phyloP scores from a whole-genome alignment of 2,888 invertebrate species.

The Platycnemis pennipes region DNA sequence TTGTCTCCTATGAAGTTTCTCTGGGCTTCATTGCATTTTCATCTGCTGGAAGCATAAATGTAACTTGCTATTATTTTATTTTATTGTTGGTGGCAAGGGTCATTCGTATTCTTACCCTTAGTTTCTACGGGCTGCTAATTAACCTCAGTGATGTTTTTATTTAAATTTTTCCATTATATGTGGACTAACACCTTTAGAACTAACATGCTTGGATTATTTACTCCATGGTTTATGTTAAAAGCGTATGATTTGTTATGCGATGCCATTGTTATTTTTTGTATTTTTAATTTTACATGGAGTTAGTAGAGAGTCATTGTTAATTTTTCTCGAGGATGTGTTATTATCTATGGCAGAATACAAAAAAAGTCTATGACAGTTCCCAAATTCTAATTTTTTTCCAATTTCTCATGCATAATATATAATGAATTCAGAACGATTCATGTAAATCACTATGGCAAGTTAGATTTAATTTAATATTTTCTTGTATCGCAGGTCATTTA shows the following conservation, averaged over 20 bases:
- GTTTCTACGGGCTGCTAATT: conserved; percentile 24
- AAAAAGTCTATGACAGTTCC: no score
- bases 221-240: background rate
- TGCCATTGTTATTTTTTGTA: background rate
- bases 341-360: no score
- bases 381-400: no score
- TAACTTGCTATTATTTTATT: conserved; percentile 50
- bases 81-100: conserved; percentile 50
- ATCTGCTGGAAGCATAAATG: background rate
- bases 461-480: no score
- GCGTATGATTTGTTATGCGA: background rate
- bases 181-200: conserved; percentile 43
- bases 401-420: no score
- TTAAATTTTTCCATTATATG: background rate
- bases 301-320: no score
- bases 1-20: conserved; percentile 10
- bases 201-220: conserved; percentile 4
- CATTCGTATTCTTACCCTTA: background rate
- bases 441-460: no score
- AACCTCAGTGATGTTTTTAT: conserved; percentile 8
- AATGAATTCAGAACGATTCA: no score
- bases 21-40: conserved; percentile 47
- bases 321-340: no score
- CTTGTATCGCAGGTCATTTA: no score
- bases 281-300: background rate